Evolutionary conservation across 1,140 invertebrate species (phyloP), one percentile per base, ranked within the genome.

Genomic region (Melanaphis sacchari): DNA sequence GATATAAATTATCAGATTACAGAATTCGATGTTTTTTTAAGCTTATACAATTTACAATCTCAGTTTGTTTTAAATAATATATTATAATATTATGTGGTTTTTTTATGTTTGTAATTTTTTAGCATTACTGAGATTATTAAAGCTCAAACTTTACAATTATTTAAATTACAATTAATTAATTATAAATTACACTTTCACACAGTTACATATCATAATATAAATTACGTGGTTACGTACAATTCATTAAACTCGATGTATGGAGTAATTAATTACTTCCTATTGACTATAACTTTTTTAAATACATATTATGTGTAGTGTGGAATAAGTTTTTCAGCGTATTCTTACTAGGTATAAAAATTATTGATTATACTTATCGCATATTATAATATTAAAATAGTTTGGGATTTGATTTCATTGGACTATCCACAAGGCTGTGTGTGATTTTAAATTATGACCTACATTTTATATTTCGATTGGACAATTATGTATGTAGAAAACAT

Each of bases 21-120:
- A 76, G n/a, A n/a, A 76, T 76, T 76, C 59, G 18, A 76, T 76
- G 59, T 76, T 76, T n/a, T n/a, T 31, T n/a, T n/a, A n/a, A 76
- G 59, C 59, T n/a, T 36, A 76, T n/a, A 76, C 59, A 76, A n/a
- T 76, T 76, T 76, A n/a, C 59, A 76, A 76, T 76, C 59, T 76
- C 15, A 0, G 31, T 76, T n/a, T n/a, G n/a, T 76, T 76, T 4
- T 76, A 21, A 76, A 76, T 59, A 31, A 59, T 59, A 31, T 4
- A 31, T n/a, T n/a, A n/a, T n/a, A n/a, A n/a, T 9, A 15, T 31
- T 31, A 15, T 76, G 31, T n/a, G 31, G 11, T n/a, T 66, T 66
- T 76, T n/a, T 76, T n/a, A 76, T 21, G n/a, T 4, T 76, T 76
- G 31, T 18, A n/a, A 76, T 76, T 76, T 76, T 76, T 76, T 76